Percentiles rank a stretch among this genome's conserved stretches.
Evolutionary conservation across 1,140 invertebrate genomes (phyloP).

Genomic region (Brachystomella parvula): DNA sequence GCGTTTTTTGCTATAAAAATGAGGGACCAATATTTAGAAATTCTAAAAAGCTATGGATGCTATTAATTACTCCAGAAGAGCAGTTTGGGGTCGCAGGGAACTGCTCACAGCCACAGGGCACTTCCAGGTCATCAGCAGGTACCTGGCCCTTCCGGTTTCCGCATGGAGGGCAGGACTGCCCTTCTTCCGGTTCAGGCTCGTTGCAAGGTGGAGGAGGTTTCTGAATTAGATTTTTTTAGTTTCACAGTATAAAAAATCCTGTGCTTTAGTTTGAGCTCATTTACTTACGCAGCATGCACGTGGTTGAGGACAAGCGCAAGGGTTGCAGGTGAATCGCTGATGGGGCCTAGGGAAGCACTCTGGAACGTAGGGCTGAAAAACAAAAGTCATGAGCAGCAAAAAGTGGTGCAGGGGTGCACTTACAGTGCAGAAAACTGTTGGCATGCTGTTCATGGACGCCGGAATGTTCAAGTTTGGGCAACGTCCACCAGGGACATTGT

Average conservation of each 20-base stretch:
- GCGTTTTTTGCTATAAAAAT: background rate
- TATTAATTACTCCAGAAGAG: too few relatives aligned
- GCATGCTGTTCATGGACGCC: background rate
- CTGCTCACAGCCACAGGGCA: too few relatives aligned
- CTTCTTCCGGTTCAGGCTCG: background rate
- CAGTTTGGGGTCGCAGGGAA: too few relatives aligned
- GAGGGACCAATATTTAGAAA: too few relatives aligned
- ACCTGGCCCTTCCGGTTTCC: background rate
- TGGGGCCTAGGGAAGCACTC: background rate
- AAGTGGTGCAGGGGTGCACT: background rate
- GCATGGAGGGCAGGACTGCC: background rate
- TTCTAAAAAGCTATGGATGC: too few relatives aligned
- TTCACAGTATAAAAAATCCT: too few relatives aligned
- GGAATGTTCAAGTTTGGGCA: background rate
- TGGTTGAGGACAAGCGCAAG: background rate
- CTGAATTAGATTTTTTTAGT: too few relatives aligned
- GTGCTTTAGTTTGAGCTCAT: too few relatives aligned
- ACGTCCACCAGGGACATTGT: background rate
- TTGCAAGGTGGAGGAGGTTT: background rate
- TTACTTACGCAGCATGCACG: slow-evolving; percentile 1
- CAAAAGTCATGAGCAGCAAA: too few relatives aligned
- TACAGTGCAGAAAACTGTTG: background rate
- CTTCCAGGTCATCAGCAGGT: too few relatives aligned
- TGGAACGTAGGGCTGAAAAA: background rate
- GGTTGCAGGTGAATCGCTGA: slow-evolving; percentile 8